A percentile compares a stretch with the other conserved stretches of the same genome.
Conservation (phyloP, 2,113 vertebrate genomes). For the Nyctereutes procyonoides region DNA sequence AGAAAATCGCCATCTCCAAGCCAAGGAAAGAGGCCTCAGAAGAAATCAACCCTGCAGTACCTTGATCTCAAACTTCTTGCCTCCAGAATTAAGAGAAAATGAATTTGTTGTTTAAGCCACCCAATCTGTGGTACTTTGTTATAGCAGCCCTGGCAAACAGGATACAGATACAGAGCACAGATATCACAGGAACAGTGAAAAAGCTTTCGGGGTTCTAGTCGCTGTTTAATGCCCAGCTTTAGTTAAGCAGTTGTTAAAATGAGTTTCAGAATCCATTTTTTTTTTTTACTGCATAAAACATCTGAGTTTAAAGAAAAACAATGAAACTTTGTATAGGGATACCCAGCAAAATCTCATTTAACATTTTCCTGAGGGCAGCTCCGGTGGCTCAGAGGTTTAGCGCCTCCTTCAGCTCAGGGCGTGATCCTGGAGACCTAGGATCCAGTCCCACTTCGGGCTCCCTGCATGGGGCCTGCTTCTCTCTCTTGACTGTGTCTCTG, state of each 20-base stretch:
- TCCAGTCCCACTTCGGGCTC: too few species aligned
- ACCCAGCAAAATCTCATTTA: neutral
- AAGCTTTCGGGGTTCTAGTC: neutral
- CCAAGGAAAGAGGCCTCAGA: neutral
- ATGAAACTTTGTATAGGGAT: neutral
- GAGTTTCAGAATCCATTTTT: neutral
- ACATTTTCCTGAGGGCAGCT: neutral
- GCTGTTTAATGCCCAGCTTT: neutral
- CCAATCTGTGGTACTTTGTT: neutral
- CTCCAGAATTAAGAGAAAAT: neutral
- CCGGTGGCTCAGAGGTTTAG: too few species aligned
- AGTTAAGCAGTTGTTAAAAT: neutral
- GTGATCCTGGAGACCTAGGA: too few species aligned
- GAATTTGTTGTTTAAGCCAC: neutral
- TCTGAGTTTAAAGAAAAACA: neutral
- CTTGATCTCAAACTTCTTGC: neutral
- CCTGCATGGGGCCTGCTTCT: too few species aligned
- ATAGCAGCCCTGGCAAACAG: neutral
- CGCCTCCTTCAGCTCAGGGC: too few species aligned
- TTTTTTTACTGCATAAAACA: constrained; percentile 1
- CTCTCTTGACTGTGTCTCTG: too few species aligned
- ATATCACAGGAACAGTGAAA: neutral
- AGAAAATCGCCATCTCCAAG: neutral
- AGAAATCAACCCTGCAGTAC: neutral
- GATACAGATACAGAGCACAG: neutral